A percentile compares a stretch with the other conserved stretches of the same genome.
phyloP scores from a whole-genome alignment of 2,888 invertebrate genomes.

The Scrobipalpa atriplicella region DNA sequence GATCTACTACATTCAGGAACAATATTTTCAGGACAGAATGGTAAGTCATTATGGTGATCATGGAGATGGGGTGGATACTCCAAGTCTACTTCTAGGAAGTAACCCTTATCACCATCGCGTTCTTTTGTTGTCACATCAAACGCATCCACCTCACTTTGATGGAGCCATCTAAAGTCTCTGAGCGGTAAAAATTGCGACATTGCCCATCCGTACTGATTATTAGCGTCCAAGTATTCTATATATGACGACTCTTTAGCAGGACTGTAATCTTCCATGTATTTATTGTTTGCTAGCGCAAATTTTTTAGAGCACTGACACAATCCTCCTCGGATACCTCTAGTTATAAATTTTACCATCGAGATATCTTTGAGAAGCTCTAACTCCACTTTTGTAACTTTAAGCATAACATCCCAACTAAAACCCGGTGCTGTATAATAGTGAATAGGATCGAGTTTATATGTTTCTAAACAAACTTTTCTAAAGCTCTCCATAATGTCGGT shows the following conservation, averaged over 20 bases:
- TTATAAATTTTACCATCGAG: conserved; percentile 17
- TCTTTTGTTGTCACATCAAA: conserved; percentile 12
- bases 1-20: conserved; percentile 19
- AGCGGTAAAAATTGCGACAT: conserved; percentile 43
- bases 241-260: conserved; percentile 31
- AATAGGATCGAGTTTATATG: conserved; percentile 33
- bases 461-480: conserved; percentile 26
- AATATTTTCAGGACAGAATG: conserved; percentile 30
- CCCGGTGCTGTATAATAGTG: conserved; percentile 30
- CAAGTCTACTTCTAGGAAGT: conserved; percentile 33
- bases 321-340: conserved; percentile 26
- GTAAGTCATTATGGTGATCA: conserved; percentile 29
- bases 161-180: conserved; percentile 36
- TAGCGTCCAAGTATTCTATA: conserved; percentile 44
- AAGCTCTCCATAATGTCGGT: conserved; percentile 35
- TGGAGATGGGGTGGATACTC: conserved; percentile 32
- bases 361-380: conserved; percentile 19
- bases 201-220: conserved; percentile 48
- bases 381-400: conserved; percentile 20
- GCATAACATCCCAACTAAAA: conserved; percentile 30
- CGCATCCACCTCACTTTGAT: conserved; percentile 29
- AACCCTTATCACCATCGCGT: conserved; percentile 15
- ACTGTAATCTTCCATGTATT: conserved; percentile 27
- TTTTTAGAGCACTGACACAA: conserved; percentile 7
- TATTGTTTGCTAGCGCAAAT: conserved; percentile 27